These are phyloP conservation scores for Thaumetopoea pityocampa DNA, from an alignment of 1,140 invertebrate species.

Conservation along the genomic window DNA sequence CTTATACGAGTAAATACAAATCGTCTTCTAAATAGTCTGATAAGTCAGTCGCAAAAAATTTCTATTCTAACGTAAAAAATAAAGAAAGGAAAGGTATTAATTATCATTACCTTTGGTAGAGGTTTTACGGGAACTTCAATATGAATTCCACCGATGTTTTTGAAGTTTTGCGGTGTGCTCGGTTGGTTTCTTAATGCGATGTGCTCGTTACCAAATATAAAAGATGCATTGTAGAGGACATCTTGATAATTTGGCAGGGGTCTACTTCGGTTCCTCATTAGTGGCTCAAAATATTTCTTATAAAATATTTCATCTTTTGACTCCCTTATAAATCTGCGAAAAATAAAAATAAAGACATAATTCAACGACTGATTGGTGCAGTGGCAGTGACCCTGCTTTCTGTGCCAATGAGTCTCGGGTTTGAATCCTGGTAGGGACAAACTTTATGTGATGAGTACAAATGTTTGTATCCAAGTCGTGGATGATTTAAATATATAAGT, in stretches of 20 bases:
- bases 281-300: slow-evolving; percentile 13
- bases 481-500: neutral
- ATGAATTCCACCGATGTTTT: slow-evolving; percentile 32
- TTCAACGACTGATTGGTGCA: too few relatives aligned
- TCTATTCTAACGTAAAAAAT: too few relatives aligned
- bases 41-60: too few relatives aligned
- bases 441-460: too few relatives aligned
- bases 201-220: slow-evolving; percentile 29
- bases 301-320: slow-evolving; percentile 18
- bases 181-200: slow-evolving; percentile 10
- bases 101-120: slow-evolving; percentile 22
- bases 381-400: too few relatives aligned
- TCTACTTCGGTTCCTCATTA: slow-evolving; percentile 13
- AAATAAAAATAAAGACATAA: neutral
- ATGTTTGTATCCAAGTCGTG: too few relatives aligned
- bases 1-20: too few relatives aligned
- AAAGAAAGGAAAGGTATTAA: too few relatives aligned
- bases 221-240: slow-evolving; percentile 73
- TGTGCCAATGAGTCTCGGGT: too few relatives aligned
- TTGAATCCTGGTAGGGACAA: too few relatives aligned
- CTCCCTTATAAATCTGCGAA: slow-evolving; percentile 11
- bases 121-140: slow-evolving; percentile 24
- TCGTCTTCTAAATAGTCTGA: too few relatives aligned
- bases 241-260: slow-evolving; percentile 35
- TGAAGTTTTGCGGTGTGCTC: slow-evolving; percentile 30